Evolutionary conservation across 2,888 invertebrate species (phyloP).

Genomic region (Eristalis intricaria): DNA sequence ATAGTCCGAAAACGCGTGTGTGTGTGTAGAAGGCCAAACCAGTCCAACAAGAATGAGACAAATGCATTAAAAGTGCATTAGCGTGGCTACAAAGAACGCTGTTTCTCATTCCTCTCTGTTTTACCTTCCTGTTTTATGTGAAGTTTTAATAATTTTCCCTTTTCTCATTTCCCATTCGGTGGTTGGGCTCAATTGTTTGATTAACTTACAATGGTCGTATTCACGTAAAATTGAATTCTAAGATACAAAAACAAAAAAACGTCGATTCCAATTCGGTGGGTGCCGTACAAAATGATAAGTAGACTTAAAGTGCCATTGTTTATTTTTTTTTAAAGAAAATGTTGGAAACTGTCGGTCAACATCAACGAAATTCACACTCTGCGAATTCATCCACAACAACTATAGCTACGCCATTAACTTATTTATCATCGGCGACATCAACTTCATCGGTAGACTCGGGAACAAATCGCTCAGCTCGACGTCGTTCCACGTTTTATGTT

Average conservation of each 20-base stretch:
- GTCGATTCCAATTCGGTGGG: not conserved
- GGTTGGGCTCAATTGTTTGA: constrained; percentile 29
- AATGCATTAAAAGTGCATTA: constrained; percentile 66
- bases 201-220: constrained; percentile 17
- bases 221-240: no score
- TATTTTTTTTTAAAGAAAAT: constrained; percentile 71
- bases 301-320: constrained; percentile 19
- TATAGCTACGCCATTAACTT: constrained; percentile 35
- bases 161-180: constrained; percentile 11
- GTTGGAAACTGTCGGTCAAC: constrained; percentile 76
- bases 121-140: constrained; percentile 35
- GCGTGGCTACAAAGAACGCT: constrained; percentile 53
- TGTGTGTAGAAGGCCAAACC: constrained; percentile 45
- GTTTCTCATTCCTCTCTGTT: constrained; percentile 23
- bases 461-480: constrained; percentile 83
- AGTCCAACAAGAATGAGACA: constrained; percentile 69
- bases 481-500: constrained; percentile 89
- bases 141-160: constrained; percentile 19
- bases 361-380: constrained; percentile 69
- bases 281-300: constrained; percentile 57
- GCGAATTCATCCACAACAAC: constrained; percentile 64
- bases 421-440: constrained; percentile 57
- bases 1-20: constrained; percentile 34
- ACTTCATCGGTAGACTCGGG: constrained; percentile 74
- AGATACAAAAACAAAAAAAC: not conserved